phyloP scores from a whole-genome alignment of 2,888 invertebrate species.

The Pachycephus smyrnensis region DNA sequence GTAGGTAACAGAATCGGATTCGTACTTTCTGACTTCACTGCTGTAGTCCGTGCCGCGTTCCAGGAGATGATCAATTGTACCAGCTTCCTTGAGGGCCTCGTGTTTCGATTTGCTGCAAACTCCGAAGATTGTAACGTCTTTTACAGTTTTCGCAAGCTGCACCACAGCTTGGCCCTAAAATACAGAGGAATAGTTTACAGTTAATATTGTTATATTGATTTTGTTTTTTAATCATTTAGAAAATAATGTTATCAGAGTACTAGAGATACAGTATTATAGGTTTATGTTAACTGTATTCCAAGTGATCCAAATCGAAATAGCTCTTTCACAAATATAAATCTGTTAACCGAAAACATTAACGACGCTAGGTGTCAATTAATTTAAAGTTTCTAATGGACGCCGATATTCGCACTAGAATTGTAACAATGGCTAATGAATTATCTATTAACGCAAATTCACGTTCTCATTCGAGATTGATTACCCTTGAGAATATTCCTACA shows the following conservation, averaged over 20 bases:
- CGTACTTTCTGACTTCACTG: conserved; percentile 87
- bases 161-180: conserved; percentile 86
- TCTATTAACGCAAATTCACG: too few species aligned
- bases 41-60: conserved; percentile 86
- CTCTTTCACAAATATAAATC: not conserved
- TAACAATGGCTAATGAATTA: too few species aligned
- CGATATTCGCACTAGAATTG: too few species aligned
- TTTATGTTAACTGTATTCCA: not conserved
- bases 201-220: not conserved
- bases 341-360: too few species aligned
- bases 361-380: too few species aligned
- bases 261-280: not conserved
- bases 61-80: conserved; percentile 80
- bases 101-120: conserved; percentile 88
- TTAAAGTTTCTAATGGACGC: too few species aligned
- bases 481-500: too few species aligned
- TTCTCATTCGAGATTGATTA: too few species aligned
- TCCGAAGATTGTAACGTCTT: conserved; percentile 85
- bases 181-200: conserved; percentile 12
- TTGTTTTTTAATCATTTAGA: not conserved
- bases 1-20: not conserved
- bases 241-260: not conserved
- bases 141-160: conserved; percentile 83
- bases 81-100: conserved; percentile 81
- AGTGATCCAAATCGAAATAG: not conserved